Percentiles rank a stretch among this genome's conserved stretches.
Conservation (phyloP, 2,113 vertebrate species). For the Psittacula cyanocephala region DNA sequence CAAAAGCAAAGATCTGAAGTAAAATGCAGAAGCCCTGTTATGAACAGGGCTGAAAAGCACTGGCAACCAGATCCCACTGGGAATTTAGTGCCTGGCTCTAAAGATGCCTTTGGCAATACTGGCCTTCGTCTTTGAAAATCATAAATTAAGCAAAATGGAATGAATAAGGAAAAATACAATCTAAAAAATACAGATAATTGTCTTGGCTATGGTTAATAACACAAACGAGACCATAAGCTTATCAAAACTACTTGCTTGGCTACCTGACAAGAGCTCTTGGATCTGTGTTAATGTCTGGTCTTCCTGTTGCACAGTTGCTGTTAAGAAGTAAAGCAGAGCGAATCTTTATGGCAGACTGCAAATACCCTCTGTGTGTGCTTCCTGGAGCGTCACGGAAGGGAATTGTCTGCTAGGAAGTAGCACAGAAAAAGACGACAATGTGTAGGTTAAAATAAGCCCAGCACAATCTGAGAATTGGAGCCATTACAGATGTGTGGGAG, state of each 20-base stretch:
- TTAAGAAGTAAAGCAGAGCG: background rate
- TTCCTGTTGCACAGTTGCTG: slow-evolving; percentile 56
- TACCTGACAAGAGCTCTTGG: background rate
- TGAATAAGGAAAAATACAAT: background rate
- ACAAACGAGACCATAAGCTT: background rate
- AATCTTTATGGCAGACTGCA: background rate
- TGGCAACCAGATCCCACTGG: background rate
- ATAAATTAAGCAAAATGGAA: background rate
- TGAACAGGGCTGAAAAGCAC: background rate
- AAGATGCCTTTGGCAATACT: background rate
- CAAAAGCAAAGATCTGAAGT: background rate
- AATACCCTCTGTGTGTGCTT: background rate
- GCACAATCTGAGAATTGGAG: background rate
- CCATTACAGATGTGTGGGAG: background rate
- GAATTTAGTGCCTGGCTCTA: background rate
- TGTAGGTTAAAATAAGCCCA: background rate
- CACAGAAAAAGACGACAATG: background rate
- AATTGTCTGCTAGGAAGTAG: background rate
- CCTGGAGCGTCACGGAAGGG: background rate
- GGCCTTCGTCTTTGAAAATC: background rate
- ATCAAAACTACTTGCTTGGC: background rate
- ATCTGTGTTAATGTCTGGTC: background rate
- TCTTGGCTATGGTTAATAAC: background rate
- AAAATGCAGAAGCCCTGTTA: background rate
- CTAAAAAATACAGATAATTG: background rate